Evolutionary conservation across 2,888 invertebrate species (phyloP).

Genomic region (Drosophila histrio): DNA sequence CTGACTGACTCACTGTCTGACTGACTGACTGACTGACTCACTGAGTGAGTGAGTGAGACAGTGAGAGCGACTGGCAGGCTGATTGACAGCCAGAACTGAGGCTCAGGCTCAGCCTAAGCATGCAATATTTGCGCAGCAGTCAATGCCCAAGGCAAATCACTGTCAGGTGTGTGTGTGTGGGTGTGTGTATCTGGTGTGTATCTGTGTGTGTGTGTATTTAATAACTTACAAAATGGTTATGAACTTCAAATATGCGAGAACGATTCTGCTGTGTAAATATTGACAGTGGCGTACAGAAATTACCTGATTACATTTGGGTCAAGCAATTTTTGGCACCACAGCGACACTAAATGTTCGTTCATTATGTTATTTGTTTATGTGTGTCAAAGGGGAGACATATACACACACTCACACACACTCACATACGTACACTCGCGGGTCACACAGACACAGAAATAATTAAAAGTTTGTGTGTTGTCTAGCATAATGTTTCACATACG

Average conservation of each 20-base stretch:
- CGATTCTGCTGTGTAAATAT: slow-evolving; percentile 52
- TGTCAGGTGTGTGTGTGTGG: slow-evolving; percentile 9
- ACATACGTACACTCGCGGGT: slow-evolving; percentile 41
- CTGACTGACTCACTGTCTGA: neutral
- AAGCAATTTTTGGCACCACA: slow-evolving; percentile 60
- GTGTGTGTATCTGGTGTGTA: slow-evolving; percentile 26
- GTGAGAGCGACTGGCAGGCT: slow-evolving; percentile 11
- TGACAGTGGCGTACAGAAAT: slow-evolving; percentile 70
- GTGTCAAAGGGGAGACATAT: slow-evolving; percentile 20
- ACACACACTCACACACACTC: slow-evolving; percentile 16
- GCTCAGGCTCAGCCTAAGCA: slow-evolving; percentile 17
- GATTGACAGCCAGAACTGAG: slow-evolving; percentile 25
- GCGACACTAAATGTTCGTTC: slow-evolving; percentile 50
- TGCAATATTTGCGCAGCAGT: slow-evolving; percentile 54
- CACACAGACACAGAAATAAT: slow-evolving; percentile 67
- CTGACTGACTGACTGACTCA: slow-evolving; percentile 19
- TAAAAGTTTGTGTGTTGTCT: slow-evolving; percentile 72
- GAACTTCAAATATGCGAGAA: slow-evolving; percentile 65
- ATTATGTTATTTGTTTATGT: slow-evolving; percentile 47
- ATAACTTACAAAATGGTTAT: slow-evolving; percentile 65
- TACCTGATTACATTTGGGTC: slow-evolving; percentile 77
- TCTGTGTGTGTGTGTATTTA: slow-evolving; percentile 49
- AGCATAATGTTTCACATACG: slow-evolving; percentile 43
- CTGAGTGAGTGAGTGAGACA: slow-evolving; percentile 6
- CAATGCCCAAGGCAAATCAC: slow-evolving; percentile 47